Base-by-base conservation (phyloP, 2,888 invertebrate genomes). In the Abrostola tripartita region DNA sequence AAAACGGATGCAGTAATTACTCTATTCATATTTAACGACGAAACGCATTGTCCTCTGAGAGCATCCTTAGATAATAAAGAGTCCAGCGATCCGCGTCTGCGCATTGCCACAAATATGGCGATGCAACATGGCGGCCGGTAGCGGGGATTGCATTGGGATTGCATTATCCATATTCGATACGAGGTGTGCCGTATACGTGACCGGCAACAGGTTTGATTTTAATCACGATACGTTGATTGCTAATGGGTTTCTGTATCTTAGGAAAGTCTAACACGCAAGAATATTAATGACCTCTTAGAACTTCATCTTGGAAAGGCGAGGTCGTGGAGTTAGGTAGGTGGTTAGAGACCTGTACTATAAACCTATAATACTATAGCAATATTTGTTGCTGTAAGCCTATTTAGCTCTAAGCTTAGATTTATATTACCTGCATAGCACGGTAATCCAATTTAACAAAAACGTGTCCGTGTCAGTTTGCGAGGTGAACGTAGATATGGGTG, bases 61-160 rank as follows among this genome's bases (percentile, higher is more conserved):
- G 58, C 74, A 63, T 65, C 67, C 69, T 73, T 71, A 62, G 65
- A 63, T 74, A 67, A 71, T 79, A 68, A 77, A 76, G 71, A 79
- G 74, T 73, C 63, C 69, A 78, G 69, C 76, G 76, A 68, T 75
- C 68, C 59, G 71, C 58, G 71, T 68, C 53, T 61, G 76, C 71
- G 76, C 69, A 66, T 87, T 83, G 83, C 85, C 85, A 86, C 71
- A 74, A 84, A 84, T 66, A 85, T 84, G 85, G 83, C 84, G 78
- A 58, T 70, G 66, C 79, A 85, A 81, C 57, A 86, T 86, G 84
- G 85, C 86, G 63, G 69, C n/a, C 76, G 67, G 66, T 55, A 66
- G 68, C 60, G 62, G 70, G 65, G 42, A 73, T 68, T 64, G 74
- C 74, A 57, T 71, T 62, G 52, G 74, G 65, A 81, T 77, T 83